Percentiles rank a stretch among this genome's conserved stretches.
Evolutionary conservation across 2,113 vertebrate genomes (phyloP).

Genomic region (Tautogolabrus adspersus): DNA sequence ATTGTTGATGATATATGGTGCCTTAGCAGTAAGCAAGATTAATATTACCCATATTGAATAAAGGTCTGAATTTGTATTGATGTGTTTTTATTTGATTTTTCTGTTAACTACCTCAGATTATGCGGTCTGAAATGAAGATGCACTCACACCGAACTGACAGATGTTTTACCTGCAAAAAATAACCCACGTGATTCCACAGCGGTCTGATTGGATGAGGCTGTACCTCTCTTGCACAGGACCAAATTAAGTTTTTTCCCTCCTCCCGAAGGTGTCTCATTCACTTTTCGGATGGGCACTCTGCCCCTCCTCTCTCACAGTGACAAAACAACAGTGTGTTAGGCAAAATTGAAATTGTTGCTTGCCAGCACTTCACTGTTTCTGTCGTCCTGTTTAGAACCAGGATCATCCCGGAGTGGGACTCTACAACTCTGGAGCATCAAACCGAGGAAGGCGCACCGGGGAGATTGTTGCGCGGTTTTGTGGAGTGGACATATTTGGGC

Average conservation of each 20-base stretch:
- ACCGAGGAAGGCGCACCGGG: slow-evolving; percentile 24
- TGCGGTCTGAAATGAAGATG: neutral
- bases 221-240: slow-evolving; percentile 35
- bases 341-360: slow-evolving; percentile 90
- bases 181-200: neutral
- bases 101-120: neutral
- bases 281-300: slow-evolving; percentile 80
- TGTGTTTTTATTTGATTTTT: neutral
- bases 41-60: neutral
- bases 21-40: neutral
- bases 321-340: slow-evolving; percentile 92
- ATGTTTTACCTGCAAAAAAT: slow-evolving; percentile 10
- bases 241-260: slow-evolving; percentile 46
- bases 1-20: neutral
- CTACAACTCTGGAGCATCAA: slow-evolving; percentile 50
- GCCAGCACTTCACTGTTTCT: slow-evolving; percentile 78
- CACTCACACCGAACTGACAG: neutral
- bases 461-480: slow-evolving; percentile 42
- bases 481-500: slow-evolving; percentile 50
- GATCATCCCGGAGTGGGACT: slow-evolving; percentile 69
- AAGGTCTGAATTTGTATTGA: neutral
- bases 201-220: slow-evolving; percentile 46
- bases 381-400: slow-evolving; percentile 76
- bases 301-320: slow-evolving; percentile 90
- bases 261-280: slow-evolving; percentile 78